Evolutionary conservation across 2,888 invertebrate genomes (phyloP), one percentile per base, ranked within the genome.

Genomic region (Monoplex corrugatus): DNA sequence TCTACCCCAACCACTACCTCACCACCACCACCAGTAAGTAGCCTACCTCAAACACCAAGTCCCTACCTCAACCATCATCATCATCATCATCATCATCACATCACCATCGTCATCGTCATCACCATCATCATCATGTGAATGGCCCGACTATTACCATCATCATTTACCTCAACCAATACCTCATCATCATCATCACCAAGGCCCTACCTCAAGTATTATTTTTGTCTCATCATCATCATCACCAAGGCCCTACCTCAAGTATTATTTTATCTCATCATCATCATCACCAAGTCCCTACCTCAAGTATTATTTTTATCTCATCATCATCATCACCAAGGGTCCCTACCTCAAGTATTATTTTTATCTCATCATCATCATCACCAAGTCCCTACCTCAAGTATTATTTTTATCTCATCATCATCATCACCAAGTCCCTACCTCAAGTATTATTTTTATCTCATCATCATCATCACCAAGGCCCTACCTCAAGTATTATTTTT

Each of bases 1-100:
- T 82, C 8, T 82, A 82, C 32, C 44, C 82, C 44, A 82, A 82
- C 82, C 82, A 82, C 82, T 82, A n/a, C 82, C 44, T 45, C 45
- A 32, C 45, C 82, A 82, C 82, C 45, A 82, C 82, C n/a, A 82
- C 82, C 5, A 28, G 80, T 80, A 23, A 28, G 80, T 44, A 13
- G 6, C 28, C 5, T 6, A 0, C 32, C 10, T 5, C 2, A 32
- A 3, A 19, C 5, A 2, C 68, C 50, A 16, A 50, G n/a, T n/a
- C n/a, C 23, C 57, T 57, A 2, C 2, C 2, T 2, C 1, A 57
- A 57, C 57, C 57, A 57, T 23, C 23, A 57, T 2, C 13, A n/a
- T 57, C 2, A 57, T 0, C 57, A 57, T 23, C 57, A 57, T 23
- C 13, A 57, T 23, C 13, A 23, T 13, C 23, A 57, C 0, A 23